A percentile compares a stretch with the other conserved stretches of the same genome.
phyloP scores from a whole-genome alignment of 2,113 vertebrate genomes.

The Sialia sialis region DNA sequence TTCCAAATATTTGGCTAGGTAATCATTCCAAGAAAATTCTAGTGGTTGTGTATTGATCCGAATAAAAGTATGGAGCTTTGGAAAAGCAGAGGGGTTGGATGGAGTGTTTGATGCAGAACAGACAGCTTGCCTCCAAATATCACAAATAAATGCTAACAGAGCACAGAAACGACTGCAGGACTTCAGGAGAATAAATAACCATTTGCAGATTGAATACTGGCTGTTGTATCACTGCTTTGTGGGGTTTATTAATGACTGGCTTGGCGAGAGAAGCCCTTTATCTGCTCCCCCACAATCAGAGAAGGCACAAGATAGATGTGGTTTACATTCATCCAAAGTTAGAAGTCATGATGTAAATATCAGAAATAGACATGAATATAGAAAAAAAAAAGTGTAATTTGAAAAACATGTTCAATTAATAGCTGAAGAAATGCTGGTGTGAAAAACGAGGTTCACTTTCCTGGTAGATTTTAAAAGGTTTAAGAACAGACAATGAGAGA shows the following conservation, averaged over 20 bases:
- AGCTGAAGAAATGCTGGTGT: background rate
- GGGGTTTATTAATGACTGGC: background rate
- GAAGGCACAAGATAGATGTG: background rate
- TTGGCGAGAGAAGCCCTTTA: background rate
- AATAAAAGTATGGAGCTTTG: background rate
- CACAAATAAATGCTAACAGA: background rate
- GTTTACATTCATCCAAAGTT: conserved; percentile 26
- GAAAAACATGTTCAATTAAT: background rate
- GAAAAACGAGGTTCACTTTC: no score
- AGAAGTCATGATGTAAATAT: conserved; percentile 21
- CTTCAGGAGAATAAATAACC: background rate
- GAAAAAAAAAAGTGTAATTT: background rate
- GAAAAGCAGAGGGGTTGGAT: background rate
- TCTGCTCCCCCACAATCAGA: background rate
- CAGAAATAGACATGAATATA: conserved; percentile 7
- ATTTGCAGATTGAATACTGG: conserved; percentile 5
- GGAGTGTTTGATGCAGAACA: background rate
- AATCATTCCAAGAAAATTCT: background rate
- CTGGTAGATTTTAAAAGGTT: no score
- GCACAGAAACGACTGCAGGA: background rate
- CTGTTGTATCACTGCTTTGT: background rate
- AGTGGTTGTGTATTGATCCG: rapidly evolving
- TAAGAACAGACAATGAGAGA: no score
- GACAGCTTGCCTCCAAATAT: background rate
- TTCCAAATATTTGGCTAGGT: background rate